Evolutionary conservation across 2,888 invertebrate species (phyloP), one percentile per base, ranked within the genome.

Genomic region (Lysandra bellargus): DNA sequence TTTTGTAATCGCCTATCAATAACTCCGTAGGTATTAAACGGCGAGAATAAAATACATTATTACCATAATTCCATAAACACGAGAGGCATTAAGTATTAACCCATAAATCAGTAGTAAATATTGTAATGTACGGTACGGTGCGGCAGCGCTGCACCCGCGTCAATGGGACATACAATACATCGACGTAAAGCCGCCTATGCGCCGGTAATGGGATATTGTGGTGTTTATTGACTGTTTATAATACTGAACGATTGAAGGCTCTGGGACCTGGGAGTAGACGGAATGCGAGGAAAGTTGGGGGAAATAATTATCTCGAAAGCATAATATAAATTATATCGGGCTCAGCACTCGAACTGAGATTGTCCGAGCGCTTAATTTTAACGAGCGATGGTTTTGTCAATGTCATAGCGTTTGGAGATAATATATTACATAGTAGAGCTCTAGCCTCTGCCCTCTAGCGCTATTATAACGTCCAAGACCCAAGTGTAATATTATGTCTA

Each of bases 51-150:
- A 44, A 74, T 74, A 74, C 44, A 44, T 23, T 74, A 74, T 23
- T 44, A 44, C 44, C 74, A 74, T 74, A 74, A 74, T 17, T 44
- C 44, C n/a, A 30, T 74, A 44, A 74, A 74, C 69, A 69, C 69
- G 69, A 69, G 69, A 74, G 23, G 44, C 74, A 74, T 74, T 74
- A 74, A 44, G 23, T 44, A 44, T 74, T 74, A 74, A 44, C 40
- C 40, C 44, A 74, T 74, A 74, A 74, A 74, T 74, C 74, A 44
- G 74, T 40, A 74, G 6, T 40, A 40, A 73, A 73, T 73, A 73
- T n/a, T 40, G 40, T 33, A 14, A 40, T 40, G 72, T 72, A 64
- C 9, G 9, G 61, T 9, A 9, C 44, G 49, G 49, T 12, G 49
- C 49, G 49, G 9, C 49, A 49, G 4, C 12, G 64, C 64, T 30